Base-by-base conservation (phyloP, 2,888 invertebrate species). In the Euproctis similis region DNA sequence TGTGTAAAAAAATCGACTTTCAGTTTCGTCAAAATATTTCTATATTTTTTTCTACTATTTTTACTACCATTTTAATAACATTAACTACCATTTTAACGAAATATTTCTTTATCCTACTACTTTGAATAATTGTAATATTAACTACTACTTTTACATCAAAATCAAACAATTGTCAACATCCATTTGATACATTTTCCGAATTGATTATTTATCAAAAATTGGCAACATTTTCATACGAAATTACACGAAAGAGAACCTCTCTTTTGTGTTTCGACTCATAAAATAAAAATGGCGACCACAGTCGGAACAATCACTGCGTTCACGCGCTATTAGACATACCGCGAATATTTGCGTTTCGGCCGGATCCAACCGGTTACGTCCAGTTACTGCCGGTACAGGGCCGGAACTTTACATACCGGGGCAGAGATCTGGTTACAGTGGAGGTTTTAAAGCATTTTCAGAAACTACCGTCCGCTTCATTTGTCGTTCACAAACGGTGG, bases 401-500 rank as follows among this genome's bases (percentile, higher is more conserved):
- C 39, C 31, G 28, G 16, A 36, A 34, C 36, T 36, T 39, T 30
- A 12, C 32, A 6, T 21, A 11, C 4, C 17, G 50, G 53, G 50
- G 51, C 36, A 31, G 36, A 30, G 67, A 30, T 53, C 60, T 27
- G 8, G 39, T 39, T 46, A 38, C 22, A 28, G 32, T 65, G 68
- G 69, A 25, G 46, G 48, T 53, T 59, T 58, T 49, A 54, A 54
- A 52, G n/a, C 62, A 56, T 57, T 60, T 56, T 46, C 59, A 51
- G 50, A n/a, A n/a, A n/a, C n/a, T 50, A 49, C 48, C 48, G 44
- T 49, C 38, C 70, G 76, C 70, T 73, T 76, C 76, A 78, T 77
- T 76, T 72, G 72, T 56, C 64, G 61, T 46, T 65, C 66, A 75
- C 75, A 77, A 75, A 69, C 69, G 71, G 49, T 45, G 52, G 58